Evolutionary conservation across 2,113 vertebrate genomes (phyloP).

Genomic region (Mirza zaza): DNA sequence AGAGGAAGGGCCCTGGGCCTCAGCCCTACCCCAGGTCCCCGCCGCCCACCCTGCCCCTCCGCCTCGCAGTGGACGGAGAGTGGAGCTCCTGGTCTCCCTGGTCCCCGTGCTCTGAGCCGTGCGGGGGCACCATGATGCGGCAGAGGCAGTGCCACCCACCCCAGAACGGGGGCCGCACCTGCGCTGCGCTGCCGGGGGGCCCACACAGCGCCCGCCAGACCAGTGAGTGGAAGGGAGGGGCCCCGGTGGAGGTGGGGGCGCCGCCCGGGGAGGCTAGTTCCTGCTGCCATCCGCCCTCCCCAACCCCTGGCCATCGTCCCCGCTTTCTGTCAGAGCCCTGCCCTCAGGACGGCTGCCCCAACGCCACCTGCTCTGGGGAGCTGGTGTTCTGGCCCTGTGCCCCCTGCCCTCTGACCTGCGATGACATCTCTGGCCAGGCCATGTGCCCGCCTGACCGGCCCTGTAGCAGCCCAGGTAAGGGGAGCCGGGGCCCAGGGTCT

Average conservation of each 20-base stretch:
- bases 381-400: conserved; percentile 84
- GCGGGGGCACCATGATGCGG: conserved; percentile 85
- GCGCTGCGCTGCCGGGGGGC: conserved; percentile 80
- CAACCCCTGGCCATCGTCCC: not conserved
- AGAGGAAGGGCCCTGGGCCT: not conserved
- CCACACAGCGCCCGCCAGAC: conserved; percentile 80
- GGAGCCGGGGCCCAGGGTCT: rapidly evolving
- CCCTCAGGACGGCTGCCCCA: conserved; percentile 84
- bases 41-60: rapidly evolving
- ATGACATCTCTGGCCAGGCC: conserved; percentile 81
- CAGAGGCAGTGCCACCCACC: conserved; percentile 86
- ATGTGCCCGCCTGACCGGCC: conserved; percentile 75
- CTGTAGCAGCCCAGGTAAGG: conserved; percentile 87
- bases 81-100: conserved; percentile 90
- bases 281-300: not conserved
- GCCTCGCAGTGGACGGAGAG: conserved; percentile 85
- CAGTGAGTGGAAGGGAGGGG: conserved; percentile 80
- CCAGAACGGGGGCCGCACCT: conserved; percentile 87
- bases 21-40: rapidly evolving
- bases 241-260: rapidly evolving
- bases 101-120: conserved; percentile 88
- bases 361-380: conserved; percentile 84
- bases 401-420: conserved; percentile 90
- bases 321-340: conserved; percentile 83
- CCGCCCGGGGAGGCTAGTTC: not conserved